Conservation (phyloP, 2,888 invertebrate species). For the Leptopterna dolabrata region DNA sequence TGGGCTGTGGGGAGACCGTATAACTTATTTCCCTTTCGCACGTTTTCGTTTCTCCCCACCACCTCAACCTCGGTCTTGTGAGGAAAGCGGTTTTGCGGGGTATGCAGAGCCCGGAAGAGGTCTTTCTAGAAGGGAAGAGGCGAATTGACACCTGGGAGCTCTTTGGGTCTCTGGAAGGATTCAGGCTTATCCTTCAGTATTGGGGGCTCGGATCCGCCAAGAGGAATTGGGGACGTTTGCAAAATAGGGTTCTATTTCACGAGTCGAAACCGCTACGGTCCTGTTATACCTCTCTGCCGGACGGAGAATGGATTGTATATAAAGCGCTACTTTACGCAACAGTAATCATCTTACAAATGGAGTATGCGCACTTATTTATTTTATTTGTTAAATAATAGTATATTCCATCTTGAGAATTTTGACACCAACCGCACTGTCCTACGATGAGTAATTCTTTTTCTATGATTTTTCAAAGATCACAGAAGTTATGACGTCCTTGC, state of each 20-base stretch:
- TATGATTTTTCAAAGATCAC: too few species aligned
- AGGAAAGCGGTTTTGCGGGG: background rate
- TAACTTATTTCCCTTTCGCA: background rate
- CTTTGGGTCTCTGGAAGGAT: background rate
- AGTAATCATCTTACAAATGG: too few species aligned
- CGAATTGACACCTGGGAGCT: conserved; percentile 3
- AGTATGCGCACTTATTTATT: too few species aligned
- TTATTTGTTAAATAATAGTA: too few species aligned
- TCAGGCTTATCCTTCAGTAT: background rate
- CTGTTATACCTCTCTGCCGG: too few species aligned
- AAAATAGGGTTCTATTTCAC: background rate
- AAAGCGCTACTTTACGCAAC: too few species aligned
- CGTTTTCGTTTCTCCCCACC: background rate
- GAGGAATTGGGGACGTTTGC: background rate
- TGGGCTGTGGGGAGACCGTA: background rate
- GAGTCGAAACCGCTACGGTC: background rate
- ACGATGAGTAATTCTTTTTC: too few species aligned
- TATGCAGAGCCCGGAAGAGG: background rate
- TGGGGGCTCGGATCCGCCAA: background rate
- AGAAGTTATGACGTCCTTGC: too few species aligned
- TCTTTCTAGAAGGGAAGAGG: background rate
- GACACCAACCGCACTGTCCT: too few species aligned
- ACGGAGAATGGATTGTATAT: too few species aligned
- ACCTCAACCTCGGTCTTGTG: background rate
- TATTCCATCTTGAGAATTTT: too few species aligned